phyloP scores from a whole-genome alignment of 2,113 vertebrate species.

The Genyomyrus donnyi region DNA sequence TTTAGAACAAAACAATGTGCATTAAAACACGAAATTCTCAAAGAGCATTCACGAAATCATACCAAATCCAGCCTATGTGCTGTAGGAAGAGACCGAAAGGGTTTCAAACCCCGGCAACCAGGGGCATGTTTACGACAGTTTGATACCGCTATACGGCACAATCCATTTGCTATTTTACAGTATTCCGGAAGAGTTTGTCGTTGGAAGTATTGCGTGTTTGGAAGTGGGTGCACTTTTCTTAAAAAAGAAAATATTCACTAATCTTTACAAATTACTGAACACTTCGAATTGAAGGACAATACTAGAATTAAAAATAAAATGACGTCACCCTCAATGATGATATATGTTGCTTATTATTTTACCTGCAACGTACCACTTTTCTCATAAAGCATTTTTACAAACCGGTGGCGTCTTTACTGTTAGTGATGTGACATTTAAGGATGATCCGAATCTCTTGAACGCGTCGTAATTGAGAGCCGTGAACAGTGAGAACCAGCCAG shows the following conservation, averaged over 20 bases:
- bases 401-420: neutral
- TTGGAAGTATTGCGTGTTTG: neutral
- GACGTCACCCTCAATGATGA: neutral
- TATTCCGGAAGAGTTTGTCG: slow-evolving; percentile 12
- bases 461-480: neutral
- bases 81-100: slow-evolving; percentile 60
- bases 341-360: neutral
- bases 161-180: slow-evolving; percentile 31
- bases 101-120: slow-evolving; percentile 56
- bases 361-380: neutral
- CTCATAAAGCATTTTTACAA: neutral
- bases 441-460: neutral
- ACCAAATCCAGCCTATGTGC: slow-evolving; percentile 54
- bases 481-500: neutral
- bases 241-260: neutral
- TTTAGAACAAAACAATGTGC: neutral
- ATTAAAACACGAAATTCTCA: neutral
- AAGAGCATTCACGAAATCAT: slow-evolving; percentile 24
- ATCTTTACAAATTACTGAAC: neutral
- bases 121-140: slow-evolving; percentile 46
- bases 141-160: slow-evolving; percentile 20
- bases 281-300: neutral
- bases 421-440: neutral
- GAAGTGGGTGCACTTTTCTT: slow-evolving; percentile 10
- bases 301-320: neutral